These are phyloP conservation scores for Gobio gobio DNA, from an alignment of 2,113 vertebrate genomes.

Conservation along the genomic window DNA sequence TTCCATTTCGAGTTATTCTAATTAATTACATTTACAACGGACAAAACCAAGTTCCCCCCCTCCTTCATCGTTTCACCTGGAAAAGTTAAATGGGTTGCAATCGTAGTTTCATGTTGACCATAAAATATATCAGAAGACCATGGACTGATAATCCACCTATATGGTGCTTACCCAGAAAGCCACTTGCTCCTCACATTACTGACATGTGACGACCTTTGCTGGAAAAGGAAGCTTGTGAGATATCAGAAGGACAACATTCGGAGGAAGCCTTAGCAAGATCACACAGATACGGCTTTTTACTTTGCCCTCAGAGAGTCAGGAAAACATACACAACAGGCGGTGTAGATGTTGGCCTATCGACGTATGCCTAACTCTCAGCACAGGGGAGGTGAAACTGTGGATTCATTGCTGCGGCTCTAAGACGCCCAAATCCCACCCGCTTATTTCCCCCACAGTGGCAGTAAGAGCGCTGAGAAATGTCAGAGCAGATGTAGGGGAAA, in stretches of 20 bases:
- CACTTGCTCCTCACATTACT: constrained; percentile 56
- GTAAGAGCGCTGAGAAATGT: constrained; percentile 49
- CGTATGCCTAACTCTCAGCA: constrained; percentile 15
- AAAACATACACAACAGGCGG: background rate
- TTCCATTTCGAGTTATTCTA: background rate
- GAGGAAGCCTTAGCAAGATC: constrained; percentile 26
- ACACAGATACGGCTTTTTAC: background rate
- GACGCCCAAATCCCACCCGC: constrained; percentile 43
- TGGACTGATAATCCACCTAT: background rate
- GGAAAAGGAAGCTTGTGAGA: constrained; percentile 29
- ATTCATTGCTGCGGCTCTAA: background rate
- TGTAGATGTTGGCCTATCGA: background rate
- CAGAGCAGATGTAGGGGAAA: constrained; percentile 28
- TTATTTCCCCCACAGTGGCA: constrained; percentile 54
- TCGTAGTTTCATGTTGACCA: background rate
- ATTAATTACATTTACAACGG: background rate
- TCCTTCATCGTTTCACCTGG: background rate
- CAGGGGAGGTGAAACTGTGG: background rate
- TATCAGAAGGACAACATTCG: constrained; percentile 22
- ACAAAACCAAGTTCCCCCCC: background rate
- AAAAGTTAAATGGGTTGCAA: background rate
- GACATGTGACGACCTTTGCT: constrained; percentile 36
- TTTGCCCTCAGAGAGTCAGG: background rate
- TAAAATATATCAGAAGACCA: background rate
- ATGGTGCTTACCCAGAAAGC: constrained; percentile 36